phyloP scores from a whole-genome alignment of 2,888 invertebrate genomes.

The Automeris io region DNA sequence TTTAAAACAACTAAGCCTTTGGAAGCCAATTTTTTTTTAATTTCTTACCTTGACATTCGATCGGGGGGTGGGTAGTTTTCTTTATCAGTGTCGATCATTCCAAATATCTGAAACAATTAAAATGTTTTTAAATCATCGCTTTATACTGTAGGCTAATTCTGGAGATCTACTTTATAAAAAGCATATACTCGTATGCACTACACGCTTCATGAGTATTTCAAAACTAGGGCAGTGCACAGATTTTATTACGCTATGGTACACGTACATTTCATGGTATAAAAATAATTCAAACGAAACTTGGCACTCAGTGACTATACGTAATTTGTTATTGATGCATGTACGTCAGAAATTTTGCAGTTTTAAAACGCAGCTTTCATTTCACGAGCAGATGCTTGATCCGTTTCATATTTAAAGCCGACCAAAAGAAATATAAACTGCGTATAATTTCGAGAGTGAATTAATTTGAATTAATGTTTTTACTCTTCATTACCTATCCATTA shows the following conservation, averaged over 20 bases:
- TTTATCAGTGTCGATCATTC: slow-evolving; percentile 57
- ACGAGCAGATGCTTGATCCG: slow-evolving; percentile 13
- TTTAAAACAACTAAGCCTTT: neutral
- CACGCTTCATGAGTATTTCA: no score
- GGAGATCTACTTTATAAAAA: neutral
- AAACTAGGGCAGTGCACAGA: no score
- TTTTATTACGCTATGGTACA: no score
- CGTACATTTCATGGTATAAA: neutral
- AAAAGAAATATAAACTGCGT: slow-evolving; percentile 5
- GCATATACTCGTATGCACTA: neutral
- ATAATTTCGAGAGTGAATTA: neutral
- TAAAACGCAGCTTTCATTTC: slow-evolving; percentile 14
- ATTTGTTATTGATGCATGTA: neutral
- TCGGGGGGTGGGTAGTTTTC: slow-evolving; percentile 55
- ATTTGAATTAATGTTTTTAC: neutral
- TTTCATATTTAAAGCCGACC: slow-evolving; percentile 14
- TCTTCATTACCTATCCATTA: no score
- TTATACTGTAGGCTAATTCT: neutral
- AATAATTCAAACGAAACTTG: neutral
- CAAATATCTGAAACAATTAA: slow-evolving; percentile 59
- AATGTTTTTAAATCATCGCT: slow-evolving; percentile 3
- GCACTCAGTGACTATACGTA: neutral
- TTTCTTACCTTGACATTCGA: slow-evolving; percentile 58
- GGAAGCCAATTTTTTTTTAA: slow-evolving; percentile 4
- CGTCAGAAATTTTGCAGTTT: neutral